These are phyloP conservation scores for Crocodylus rhombifer DNA, from an alignment of 2,797 vertebrate genomes.

Conservation along the genomic window DNA sequence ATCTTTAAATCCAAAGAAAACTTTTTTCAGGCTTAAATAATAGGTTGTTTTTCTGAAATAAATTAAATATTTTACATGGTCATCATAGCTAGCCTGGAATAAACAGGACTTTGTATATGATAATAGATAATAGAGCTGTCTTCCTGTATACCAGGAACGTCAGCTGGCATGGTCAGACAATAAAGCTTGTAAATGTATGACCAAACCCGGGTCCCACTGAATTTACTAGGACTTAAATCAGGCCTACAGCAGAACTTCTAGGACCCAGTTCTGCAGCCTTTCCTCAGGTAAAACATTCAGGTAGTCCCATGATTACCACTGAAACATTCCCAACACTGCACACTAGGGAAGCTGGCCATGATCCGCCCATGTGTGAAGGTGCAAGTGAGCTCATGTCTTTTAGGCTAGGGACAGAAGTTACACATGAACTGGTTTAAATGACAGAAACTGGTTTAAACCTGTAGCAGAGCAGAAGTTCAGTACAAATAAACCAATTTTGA, in stretches of 20 bases:
- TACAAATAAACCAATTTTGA: too few species aligned
- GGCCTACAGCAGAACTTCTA: neutral
- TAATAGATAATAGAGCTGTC: neutral
- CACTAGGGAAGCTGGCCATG: neutral
- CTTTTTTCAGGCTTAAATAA: slow-evolving; percentile 3
- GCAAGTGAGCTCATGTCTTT: neutral
- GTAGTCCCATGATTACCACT: neutral
- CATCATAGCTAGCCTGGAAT: neutral
- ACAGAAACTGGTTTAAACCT: too few species aligned
- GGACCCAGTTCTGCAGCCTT: neutral
- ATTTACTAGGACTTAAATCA: neutral
- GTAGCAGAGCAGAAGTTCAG: too few species aligned
- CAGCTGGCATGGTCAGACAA: neutral
- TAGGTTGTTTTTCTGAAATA: slow-evolving; percentile 9
- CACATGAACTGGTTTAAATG: too few species aligned
- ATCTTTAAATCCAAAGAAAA: slow-evolving; percentile 7
- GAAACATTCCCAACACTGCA: neutral
- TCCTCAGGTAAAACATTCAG: neutral
- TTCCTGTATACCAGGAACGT: fast-evolving
- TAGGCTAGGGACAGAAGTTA: too few species aligned
- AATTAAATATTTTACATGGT: neutral
- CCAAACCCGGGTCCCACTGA: neutral
- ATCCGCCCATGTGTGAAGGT: neutral
- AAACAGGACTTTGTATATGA: neutral
- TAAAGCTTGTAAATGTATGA: neutral